Evolutionary conservation across 2,888 invertebrate species (phyloP).

Genomic region (Caenorhabditis parvicauda): DNA sequence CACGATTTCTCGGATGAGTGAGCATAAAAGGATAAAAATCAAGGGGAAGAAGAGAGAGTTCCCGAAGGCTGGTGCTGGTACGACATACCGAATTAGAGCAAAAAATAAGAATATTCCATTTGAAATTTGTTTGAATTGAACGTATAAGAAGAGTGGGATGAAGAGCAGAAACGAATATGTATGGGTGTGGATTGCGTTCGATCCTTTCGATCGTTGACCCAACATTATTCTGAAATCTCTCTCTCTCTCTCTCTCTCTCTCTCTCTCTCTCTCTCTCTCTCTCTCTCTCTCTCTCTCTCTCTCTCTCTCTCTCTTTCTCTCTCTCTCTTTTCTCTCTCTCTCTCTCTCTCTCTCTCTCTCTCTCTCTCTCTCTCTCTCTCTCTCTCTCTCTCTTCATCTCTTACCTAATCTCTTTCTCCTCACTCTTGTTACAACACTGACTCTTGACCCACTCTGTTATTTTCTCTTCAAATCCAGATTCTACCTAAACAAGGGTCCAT

Average conservation of each 20-base stretch:
- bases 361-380: conserved; percentile 3
- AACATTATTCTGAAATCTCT: not conserved
- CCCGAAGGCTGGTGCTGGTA: no score
- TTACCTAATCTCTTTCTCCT: not conserved
- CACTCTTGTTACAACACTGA: no score
- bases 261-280: conserved; percentile 4
- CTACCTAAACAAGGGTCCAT: no score
- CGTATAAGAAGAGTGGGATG: not conserved
- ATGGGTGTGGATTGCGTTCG: no score
- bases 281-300: not conserved
- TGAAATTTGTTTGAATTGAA: conserved; percentile 1
- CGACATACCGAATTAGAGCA: no score
- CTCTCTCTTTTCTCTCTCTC: conserved; percentile 6
- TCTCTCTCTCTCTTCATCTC: not conserved
- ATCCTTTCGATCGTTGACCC: no score
- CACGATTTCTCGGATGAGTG: conserved; percentile 69
- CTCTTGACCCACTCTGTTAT: no score
- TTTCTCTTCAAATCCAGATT: no score
- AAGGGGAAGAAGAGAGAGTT: not conserved
- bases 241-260: not conserved
- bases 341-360: conserved; percentile 3
- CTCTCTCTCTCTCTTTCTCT: not conserved
- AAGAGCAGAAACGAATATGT: no score
- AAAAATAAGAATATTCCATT: conserved; percentile 1
- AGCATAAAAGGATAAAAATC: not conserved